Conservation (phyloP, 2,888 invertebrate species). For the Hypena proboscidalis region DNA sequence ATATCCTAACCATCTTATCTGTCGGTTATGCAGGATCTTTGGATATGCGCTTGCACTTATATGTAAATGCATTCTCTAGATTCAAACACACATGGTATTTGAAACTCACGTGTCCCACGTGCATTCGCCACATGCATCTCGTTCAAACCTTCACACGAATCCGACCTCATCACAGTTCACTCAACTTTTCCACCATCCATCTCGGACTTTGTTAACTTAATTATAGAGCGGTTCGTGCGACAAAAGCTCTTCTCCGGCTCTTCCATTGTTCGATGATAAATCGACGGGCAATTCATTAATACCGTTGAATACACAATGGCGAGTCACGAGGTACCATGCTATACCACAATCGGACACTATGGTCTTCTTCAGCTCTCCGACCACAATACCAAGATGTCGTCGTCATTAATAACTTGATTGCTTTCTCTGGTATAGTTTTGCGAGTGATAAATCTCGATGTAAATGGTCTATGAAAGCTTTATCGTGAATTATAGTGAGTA, state of each 20-base stretch:
- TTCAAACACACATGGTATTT: no score
- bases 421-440: conserved; percentile 28
- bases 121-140: not conserved
- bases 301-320: conserved; percentile 46
- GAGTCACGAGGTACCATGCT: conserved; percentile 12
- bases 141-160: conserved; percentile 8
- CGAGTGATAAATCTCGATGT: conserved; percentile 15
- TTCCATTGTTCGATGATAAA: conserved; percentile 46
- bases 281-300: conserved; percentile 53
- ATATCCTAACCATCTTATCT: no score
- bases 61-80: no score
- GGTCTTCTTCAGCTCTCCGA: no score
- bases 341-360: conserved; percentile 13
- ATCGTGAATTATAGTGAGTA: no score
- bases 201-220: conserved; percentile 44
- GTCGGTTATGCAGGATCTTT: no score
- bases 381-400: conserved; percentile 29
- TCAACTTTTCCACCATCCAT: conserved; percentile 40
- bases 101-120: not conserved
- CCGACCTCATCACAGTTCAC: conserved; percentile 28
- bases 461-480: conserved; percentile 6
- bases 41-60: no score
- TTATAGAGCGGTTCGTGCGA: conserved; percentile 38
- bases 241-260: conserved; percentile 31
- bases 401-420: conserved; percentile 44